A percentile compares a stretch with the other conserved stretches of the same genome.
phyloP scores from a whole-genome alignment of 1,140 invertebrate genomes.

The Philaenus spumarius region DNA sequence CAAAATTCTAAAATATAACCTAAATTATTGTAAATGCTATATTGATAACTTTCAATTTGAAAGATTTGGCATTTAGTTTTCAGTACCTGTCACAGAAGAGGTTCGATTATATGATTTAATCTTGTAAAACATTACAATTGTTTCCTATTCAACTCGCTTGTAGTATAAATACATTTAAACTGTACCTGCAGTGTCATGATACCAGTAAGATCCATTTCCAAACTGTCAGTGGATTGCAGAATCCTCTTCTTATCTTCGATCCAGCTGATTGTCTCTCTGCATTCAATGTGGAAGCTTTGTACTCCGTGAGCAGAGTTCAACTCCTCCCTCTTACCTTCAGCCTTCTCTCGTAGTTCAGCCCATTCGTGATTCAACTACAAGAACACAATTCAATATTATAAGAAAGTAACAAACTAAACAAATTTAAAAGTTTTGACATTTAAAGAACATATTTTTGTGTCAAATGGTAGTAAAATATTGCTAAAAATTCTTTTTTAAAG shows the following conservation, averaged over 20 bases:
- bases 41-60: too few relatives aligned
- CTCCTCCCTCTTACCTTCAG: constrained; percentile 90
- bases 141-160: too few relatives aligned
- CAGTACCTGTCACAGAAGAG: too few relatives aligned
- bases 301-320: constrained; percentile 94
- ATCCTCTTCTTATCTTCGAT: constrained; percentile 99
- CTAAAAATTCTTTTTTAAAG: too few relatives aligned
- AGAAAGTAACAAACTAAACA: neutral
- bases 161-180: too few relatives aligned
- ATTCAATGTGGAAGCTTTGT: constrained; percentile 99
- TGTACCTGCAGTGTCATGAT: constrained; percentile 66
- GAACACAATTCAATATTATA: neutral
- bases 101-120: too few relatives aligned
- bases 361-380: constrained; percentile 72
- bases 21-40: too few relatives aligned
- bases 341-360: constrained; percentile 79
- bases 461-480: neutral
- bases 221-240: constrained; percentile 71
- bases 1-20: too few relatives aligned
- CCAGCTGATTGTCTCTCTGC: constrained; percentile 97
- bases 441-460: neutral
- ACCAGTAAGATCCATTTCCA: constrained; percentile 92
- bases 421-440: neutral
- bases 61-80: too few relatives aligned
- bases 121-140: too few relatives aligned